Evolutionary conservation across 2,113 vertebrate genomes (phyloP).

Genomic region (Zosterops borbonicus): DNA sequence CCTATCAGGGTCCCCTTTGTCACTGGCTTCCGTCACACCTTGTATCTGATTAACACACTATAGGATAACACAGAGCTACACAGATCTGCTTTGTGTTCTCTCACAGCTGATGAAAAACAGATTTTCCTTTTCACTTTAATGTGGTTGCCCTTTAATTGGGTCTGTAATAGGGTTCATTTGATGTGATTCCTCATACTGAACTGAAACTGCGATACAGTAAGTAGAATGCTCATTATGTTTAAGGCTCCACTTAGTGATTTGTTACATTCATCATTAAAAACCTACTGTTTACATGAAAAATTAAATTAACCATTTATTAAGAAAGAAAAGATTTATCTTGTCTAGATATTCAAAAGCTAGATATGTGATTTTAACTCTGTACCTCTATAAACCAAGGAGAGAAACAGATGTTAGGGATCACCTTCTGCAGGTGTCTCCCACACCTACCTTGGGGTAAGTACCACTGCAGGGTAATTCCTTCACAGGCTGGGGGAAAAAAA

Average conservation of each 20-base stretch:
- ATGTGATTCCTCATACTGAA: constrained; percentile 63
- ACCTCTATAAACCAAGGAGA: neutral
- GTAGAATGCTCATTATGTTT: constrained; percentile 41
- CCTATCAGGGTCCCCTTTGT: constrained; percentile 75
- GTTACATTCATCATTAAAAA: constrained; percentile 7
- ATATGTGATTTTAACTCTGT: neutral
- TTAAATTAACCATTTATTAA: neutral
- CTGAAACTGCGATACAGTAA: constrained; percentile 44
- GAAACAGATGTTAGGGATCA: constrained; percentile 14
- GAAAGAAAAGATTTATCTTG: neutral
- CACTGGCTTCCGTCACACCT: constrained; percentile 78
- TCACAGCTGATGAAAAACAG: constrained; percentile 76
- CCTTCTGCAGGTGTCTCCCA: neutral
- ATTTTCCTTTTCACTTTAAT: constrained; percentile 75
- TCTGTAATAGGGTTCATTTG: constrained; percentile 75
- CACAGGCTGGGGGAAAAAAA: neutral
- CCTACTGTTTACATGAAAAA: neutral
- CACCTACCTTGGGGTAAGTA: neutral
- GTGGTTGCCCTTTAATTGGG: constrained; percentile 73
- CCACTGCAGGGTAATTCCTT: neutral
- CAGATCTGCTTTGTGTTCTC: constrained; percentile 75
- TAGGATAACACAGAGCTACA: constrained; percentile 73
- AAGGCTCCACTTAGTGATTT: neutral
- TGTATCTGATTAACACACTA: constrained; percentile 75
- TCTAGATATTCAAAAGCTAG: neutral